Evolutionary conservation across 2,113 vertebrate genomes (phyloP).

Genomic region (Ameiurus melas): DNA sequence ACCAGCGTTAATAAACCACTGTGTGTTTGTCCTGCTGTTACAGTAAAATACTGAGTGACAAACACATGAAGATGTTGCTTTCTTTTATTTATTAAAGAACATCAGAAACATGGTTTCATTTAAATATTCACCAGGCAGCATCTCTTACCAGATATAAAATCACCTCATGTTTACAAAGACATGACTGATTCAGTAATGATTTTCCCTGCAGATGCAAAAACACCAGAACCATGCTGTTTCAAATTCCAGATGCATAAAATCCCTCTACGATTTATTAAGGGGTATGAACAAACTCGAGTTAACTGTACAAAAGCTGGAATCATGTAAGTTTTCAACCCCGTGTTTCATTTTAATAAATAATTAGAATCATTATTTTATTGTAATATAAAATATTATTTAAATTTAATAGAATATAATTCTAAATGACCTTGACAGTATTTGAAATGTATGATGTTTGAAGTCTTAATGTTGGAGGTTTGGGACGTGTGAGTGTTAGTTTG

Average conservation of each 20-base stretch:
- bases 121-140: no score
- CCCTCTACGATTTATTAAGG: background rate
- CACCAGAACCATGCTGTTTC: background rate
- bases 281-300: background rate
- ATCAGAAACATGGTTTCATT: no score
- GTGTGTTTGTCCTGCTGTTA: no score
- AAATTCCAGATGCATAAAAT: rapidly evolving
- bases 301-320: background rate
- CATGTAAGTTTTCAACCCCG: background rate
- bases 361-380: no score
- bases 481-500: background rate
- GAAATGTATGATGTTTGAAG: no score
- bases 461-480: background rate
- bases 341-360: background rate
- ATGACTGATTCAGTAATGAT: background rate
- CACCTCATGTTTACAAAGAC: background rate
- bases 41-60: background rate
- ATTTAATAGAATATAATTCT: background rate
- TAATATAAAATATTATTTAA: background rate
- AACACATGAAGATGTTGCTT: no score
- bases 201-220: background rate
- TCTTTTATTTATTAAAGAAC: no score
- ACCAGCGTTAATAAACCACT: background rate
- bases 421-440: no score
- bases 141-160: no score